Evolutionary conservation across 2,113 vertebrate genomes (phyloP).

Genomic region (Callopanchax toddi): DNA sequence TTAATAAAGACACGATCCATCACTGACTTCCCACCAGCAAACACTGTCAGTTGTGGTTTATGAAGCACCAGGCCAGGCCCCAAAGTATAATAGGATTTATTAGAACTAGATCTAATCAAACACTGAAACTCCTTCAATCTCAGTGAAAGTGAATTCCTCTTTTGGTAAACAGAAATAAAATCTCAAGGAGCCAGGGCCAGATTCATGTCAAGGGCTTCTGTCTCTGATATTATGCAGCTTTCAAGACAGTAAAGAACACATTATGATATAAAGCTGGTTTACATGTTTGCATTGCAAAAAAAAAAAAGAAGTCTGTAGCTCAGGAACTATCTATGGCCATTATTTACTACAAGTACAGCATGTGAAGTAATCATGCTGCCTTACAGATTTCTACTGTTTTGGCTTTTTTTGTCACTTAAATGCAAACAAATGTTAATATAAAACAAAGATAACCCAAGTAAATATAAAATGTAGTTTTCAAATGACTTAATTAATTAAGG

Average conservation of each 20-base stretch:
- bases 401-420: too few species aligned
- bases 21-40: slow-evolving; percentile 6
- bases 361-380: too few species aligned
- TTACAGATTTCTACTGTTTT: too few species aligned
- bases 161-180: slow-evolving; percentile 19
- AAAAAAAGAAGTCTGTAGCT: slow-evolving; percentile 13
- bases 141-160: slow-evolving; percentile 1
- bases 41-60: not conserved
- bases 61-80: not conserved
- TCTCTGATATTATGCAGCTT: not conserved
- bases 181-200: not conserved
- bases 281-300: slow-evolving; percentile 2
- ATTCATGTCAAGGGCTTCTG: slow-evolving; percentile 1
- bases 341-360: too few species aligned
- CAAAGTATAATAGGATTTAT: slow-evolving; percentile 7
- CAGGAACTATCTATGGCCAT: not conserved
- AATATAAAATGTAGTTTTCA: too few species aligned
- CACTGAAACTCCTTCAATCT: slow-evolving; percentile 7
- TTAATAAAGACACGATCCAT: slow-evolving; percentile 11
- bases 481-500: too few species aligned
- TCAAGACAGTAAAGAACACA: not conserved
- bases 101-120: slow-evolving; percentile 5
- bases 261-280: slow-evolving; percentile 17
- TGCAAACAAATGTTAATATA: too few species aligned
- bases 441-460: too few species aligned